Conservation (phyloP, 2,888 invertebrate species). For the Chorisops tibialis region DNA sequence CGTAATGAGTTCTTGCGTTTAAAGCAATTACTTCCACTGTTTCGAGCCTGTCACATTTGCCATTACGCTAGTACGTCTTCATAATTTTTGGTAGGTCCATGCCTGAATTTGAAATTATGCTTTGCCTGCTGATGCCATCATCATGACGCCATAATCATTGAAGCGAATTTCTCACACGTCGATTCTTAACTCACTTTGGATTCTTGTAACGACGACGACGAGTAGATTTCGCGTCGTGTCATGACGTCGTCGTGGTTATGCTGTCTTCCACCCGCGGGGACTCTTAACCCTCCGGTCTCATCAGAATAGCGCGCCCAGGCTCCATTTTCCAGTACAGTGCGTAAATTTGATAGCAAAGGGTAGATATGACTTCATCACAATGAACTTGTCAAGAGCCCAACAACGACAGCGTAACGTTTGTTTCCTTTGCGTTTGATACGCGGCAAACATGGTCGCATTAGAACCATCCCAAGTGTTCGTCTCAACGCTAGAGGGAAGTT, state of each 20-base stretch:
- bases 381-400: slow-evolving; percentile 30
- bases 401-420: slow-evolving; percentile 29
- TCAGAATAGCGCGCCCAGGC: slow-evolving; percentile 9
- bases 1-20: slow-evolving; percentile 29
- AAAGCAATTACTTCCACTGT: slow-evolving; percentile 30
- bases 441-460: neutral
- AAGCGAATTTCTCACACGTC: slow-evolving; percentile 12
- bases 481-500: neutral
- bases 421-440: slow-evolving; percentile 7
- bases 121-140: slow-evolving; percentile 13
- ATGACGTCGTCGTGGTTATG: neutral
- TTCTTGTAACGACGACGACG: too few species aligned
- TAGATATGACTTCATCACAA: slow-evolving; percentile 31
- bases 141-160: slow-evolving; percentile 21
- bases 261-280: neutral
- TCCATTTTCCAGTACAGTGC: slow-evolving; percentile 34
- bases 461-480: neutral
- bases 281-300: neutral
- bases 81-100: slow-evolving; percentile 14
- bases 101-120: slow-evolving; percentile 21
- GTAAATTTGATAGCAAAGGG: slow-evolving; percentile 31
- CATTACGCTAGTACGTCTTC: slow-evolving; percentile 21
- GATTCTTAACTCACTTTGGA: slow-evolving; percentile 28
- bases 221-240: too few species aligned
- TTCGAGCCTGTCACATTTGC: slow-evolving; percentile 28